Conservation (phyloP, 2,113 vertebrate species). For the Phyllopteryx taeniolatus region DNA sequence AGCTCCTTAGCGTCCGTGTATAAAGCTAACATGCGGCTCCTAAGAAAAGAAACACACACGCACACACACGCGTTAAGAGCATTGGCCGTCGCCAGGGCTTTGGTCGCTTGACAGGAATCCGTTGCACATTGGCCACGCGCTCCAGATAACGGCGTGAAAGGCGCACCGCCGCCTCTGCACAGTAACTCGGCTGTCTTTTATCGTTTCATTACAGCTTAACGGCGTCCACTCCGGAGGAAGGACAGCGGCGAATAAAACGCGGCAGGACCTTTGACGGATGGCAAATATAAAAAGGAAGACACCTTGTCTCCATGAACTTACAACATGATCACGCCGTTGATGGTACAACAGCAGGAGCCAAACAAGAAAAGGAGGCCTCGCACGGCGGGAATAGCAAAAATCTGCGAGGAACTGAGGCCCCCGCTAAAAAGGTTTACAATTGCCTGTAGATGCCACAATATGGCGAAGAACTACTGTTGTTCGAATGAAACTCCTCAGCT, state of each 20-base stretch:
- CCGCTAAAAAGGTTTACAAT: background rate
- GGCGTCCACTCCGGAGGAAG: conserved; percentile 41
- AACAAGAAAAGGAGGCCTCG: background rate
- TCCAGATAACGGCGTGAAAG: conserved; percentile 29
- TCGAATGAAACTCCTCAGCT: background rate
- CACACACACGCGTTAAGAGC: conserved; percentile 4
- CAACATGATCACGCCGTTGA: background rate
- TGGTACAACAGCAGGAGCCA: background rate
- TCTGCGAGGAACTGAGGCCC: background rate
- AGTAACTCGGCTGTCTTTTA: conserved; percentile 55
- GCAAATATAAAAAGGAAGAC: background rate
- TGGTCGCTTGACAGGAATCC: conserved; percentile 62
- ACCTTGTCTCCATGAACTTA: background rate
- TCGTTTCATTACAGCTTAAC: conserved; percentile 56
- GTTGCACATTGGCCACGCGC: conserved; percentile 46
- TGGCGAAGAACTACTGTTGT: background rate
- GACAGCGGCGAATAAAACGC: conserved; percentile 35
- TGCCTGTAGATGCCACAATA: background rate
- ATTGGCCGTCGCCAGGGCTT: conserved; percentile 7
- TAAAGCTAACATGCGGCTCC: background rate
- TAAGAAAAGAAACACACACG: background rate
- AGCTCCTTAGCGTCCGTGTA: background rate
- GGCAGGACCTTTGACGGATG: background rate
- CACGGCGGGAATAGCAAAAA: background rate
- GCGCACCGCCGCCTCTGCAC: conserved; percentile 14